A percentile compares a stretch with the other conserved stretches of the same genome.
Evolutionary conservation across 2,113 vertebrate species (phyloP).

Genomic region (Thamnaconus septentrionalis): DNA sequence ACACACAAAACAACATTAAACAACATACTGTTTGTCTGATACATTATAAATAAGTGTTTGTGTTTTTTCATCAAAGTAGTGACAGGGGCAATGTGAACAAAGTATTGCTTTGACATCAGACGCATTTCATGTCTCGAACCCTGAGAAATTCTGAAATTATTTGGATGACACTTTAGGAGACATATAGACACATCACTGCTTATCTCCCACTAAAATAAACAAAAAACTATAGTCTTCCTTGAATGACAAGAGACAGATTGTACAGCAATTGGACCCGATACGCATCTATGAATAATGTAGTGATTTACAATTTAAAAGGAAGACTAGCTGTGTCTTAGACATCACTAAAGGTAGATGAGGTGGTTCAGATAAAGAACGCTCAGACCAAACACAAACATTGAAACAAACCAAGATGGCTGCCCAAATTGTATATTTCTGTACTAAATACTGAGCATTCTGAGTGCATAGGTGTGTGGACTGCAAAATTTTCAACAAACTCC

Average conservation of each 20-base stretch:
- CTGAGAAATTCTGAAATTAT: conserved; percentile 59
- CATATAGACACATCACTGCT: conserved; percentile 11
- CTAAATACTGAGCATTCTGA: too few species aligned
- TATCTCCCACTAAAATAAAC: background rate
- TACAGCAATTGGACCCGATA: conserved; percentile 36
- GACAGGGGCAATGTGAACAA: conserved; percentile 10
- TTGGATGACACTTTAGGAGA: conserved; percentile 25
- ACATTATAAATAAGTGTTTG: conserved; percentile 75
- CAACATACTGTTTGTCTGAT: conserved; percentile 92
- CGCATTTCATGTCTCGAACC: conserved; percentile 57
- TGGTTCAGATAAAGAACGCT: background rate
- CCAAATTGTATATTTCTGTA: too few species aligned
- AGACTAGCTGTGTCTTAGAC: conserved; percentile 1
- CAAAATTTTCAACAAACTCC: too few species aligned
- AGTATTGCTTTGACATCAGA: conserved; percentile 85
- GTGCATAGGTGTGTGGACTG: too few species aligned
- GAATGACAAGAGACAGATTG: conserved; percentile 16
- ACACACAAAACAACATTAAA: conserved; percentile 57
- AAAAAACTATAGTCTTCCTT: background rate
- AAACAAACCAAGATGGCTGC: conserved; percentile 4
- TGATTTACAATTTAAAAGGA: conserved; percentile 6
- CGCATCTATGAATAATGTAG: conserved; percentile 6
- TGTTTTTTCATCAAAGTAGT: conserved; percentile 26
- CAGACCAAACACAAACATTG: background rate
- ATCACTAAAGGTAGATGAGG: background rate